These are phyloP conservation scores for Psittacus erithacus DNA, from an alignment of 2,113 vertebrate genomes.

Conservation along the genomic window DNA sequence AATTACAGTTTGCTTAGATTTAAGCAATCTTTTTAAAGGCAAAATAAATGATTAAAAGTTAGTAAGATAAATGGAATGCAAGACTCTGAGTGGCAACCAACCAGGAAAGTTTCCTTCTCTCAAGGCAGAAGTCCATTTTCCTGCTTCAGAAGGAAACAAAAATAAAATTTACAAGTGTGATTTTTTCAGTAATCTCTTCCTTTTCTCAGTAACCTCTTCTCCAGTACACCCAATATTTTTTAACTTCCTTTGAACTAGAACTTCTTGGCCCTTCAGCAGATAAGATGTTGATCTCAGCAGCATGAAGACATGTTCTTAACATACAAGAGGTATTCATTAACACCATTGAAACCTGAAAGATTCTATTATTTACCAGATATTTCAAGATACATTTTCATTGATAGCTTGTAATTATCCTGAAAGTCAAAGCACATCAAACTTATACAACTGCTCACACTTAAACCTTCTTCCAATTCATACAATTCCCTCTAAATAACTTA, in stretches of 20 bases:
- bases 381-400: not conserved
- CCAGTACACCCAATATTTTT: not conserved
- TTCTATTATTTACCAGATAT: not conserved
- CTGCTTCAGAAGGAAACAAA: not conserved
- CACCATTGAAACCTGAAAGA: not conserved
- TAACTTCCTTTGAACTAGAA: not conserved
- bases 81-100: not conserved
- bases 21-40: not conserved
- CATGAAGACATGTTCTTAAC: not conserved
- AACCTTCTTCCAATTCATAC: not conserved
- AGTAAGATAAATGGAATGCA: not conserved
- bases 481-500: not conserved
- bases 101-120: not conserved
- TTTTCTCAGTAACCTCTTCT: not conserved
- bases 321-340: not conserved
- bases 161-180: not conserved
- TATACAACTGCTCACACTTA: not conserved
- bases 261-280: not conserved
- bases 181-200: not conserved
- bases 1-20: not conserved
- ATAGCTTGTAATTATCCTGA: not conserved
- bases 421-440: not conserved
- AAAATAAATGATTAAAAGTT: not conserved
- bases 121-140: not conserved
- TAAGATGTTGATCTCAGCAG: not conserved